Evolutionary conservation across 2,113 vertebrate species (phyloP).

Genomic region (Rissa tridactyla): DNA sequence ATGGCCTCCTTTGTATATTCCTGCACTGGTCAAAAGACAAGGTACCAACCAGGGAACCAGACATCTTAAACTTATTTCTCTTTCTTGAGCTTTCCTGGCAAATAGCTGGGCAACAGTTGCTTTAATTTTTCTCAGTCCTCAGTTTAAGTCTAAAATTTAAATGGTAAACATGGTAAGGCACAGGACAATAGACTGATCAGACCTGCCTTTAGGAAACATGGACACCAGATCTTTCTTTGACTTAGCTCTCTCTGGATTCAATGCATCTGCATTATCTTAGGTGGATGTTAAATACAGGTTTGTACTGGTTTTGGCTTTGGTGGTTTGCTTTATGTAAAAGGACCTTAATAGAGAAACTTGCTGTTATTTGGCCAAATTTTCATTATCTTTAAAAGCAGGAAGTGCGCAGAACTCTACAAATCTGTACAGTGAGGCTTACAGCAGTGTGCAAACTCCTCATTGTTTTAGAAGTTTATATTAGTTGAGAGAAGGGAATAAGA

Average conservation of each 20-base stretch:
- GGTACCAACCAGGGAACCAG: background rate
- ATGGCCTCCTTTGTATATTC: background rate
- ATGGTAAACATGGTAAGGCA: background rate
- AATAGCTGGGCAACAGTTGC: background rate
- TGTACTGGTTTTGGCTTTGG: fast-evolving
- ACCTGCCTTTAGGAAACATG: background rate
- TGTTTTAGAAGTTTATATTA: background rate
- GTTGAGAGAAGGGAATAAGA: background rate
- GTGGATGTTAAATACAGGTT: background rate
- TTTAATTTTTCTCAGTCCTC: background rate
- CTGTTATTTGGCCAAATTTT: background rate
- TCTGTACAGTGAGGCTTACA: background rate
- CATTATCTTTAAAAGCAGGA: background rate
- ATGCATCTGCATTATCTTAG: background rate
- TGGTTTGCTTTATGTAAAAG: background rate
- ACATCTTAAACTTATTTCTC: background rate
- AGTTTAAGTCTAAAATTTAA: background rate
- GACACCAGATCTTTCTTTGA: background rate
- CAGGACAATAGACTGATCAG: background rate
- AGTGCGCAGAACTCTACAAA: background rate
- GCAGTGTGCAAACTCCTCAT: background rate
- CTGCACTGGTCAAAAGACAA: background rate
- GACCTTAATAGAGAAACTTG: background rate
- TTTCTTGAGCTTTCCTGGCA: background rate
- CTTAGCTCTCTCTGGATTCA: background rate